These are phyloP conservation scores for Phalloptychus januarius DNA, from an alignment of 2,797 vertebrate genomes.

Conservation along the genomic window DNA sequence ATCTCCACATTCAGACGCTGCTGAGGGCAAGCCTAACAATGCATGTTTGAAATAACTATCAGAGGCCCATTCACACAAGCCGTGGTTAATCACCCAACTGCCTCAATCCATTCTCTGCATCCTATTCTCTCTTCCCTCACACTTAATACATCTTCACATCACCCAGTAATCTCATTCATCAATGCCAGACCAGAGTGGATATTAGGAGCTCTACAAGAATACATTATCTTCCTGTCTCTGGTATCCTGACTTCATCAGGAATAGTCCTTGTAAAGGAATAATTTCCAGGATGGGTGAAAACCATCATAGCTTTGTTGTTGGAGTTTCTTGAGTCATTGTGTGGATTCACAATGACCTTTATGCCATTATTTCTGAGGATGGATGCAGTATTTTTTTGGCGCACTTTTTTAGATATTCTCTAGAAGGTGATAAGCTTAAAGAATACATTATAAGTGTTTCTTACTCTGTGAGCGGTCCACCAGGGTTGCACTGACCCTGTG, in stretches of 20 bases:
- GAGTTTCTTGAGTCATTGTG: slow-evolving; percentile 51
- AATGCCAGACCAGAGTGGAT: slow-evolving; percentile 66
- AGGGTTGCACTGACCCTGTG: no score
- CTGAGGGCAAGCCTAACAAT: slow-evolving; percentile 53
- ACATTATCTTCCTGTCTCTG: slow-evolving; percentile 67
- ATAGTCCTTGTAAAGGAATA: slow-evolving; percentile 51
- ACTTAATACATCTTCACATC: slow-evolving; percentile 71
- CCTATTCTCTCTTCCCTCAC: slow-evolving; percentile 57
- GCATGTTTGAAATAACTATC: slow-evolving; percentile 65
- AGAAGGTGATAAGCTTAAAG: background rate
- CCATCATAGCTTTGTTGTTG: slow-evolving; percentile 57
- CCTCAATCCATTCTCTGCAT: slow-evolving; percentile 59
- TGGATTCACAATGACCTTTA: slow-evolving; percentile 58
- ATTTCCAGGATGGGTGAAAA: slow-evolving; percentile 61
- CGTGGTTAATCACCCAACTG: slow-evolving; percentile 70
- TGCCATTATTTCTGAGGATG: slow-evolving; percentile 16
- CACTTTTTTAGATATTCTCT: background rate
- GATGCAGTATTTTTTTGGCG: slow-evolving; percentile 13
- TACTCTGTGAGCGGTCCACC: no score
- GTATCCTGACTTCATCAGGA: slow-evolving; percentile 66
- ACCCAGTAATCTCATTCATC: slow-evolving; percentile 74
- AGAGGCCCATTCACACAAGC: slow-evolving; percentile 62
- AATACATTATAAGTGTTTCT: background rate
- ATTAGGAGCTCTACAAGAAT: slow-evolving; percentile 66
- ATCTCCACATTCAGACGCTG: slow-evolving; percentile 42